Base-by-base conservation (phyloP, 2,797 vertebrate genomes). In the Ambastaia sidthimunki region DNA sequence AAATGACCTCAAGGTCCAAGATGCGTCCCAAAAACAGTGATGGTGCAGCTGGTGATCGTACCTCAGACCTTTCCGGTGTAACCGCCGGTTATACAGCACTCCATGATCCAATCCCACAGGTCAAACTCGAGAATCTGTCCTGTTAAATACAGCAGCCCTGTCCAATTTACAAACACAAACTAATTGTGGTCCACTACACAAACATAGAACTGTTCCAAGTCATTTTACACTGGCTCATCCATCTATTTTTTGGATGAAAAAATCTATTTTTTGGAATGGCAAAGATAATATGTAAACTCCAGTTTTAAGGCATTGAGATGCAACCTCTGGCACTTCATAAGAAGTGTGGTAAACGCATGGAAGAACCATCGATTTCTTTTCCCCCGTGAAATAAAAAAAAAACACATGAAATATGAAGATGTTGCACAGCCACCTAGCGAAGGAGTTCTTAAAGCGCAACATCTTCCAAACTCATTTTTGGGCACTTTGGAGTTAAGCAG, bases 241-340 rank as follows among this genome's bases (percentile, higher is more conserved):
- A 47, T 76, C 86, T 88, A 78, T 75, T 76, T n/a, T n/a, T n/a
- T n/a, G n/a, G n/a, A n/a, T n/a, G n/a, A n/a, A n/a, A n/a, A n/a
- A n/a, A n/a, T n/a, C n/a, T n/a, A n/a, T n/a, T n/a, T n/a, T 83
- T 84, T 71, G 89, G 86, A 89, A 89, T 86, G 83, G 76, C 76
- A 85, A 63, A 68, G 21, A 74, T 80, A 78, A 82, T 57, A 80
- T 78, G 77, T 84, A 73, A 90, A 85, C 91, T 92, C 89, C 90
- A 92, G 91, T 91, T 91, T 86, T 85, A 92, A 92, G 90, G 91
- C 89, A 90, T 92, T 91, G 84, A 93, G 91, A 92, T 91, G 87
- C 77, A 87, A 80, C 54, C 76, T 82, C 86, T 85, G 84, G 71
- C 72, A 73, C 81, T 85, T 87, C 89, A 81, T 77, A 85, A 84